These are phyloP conservation scores for Pteronotus mesoamericanus DNA, from an alignment of 2,797 vertebrate genomes.

Conservation along the genomic window DNA sequence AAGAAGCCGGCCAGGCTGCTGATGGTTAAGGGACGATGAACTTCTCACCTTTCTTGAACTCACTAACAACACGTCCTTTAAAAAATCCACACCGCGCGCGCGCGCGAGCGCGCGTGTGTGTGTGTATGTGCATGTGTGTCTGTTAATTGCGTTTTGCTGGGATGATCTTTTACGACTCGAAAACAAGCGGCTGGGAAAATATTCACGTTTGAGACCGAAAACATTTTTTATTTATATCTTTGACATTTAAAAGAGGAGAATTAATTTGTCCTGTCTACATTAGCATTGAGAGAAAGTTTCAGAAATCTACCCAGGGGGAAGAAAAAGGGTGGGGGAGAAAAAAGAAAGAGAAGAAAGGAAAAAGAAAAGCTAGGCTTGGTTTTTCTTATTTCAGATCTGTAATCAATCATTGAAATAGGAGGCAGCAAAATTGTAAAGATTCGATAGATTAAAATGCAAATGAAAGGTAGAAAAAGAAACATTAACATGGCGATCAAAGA, in stretches of 20 bases:
- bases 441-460: conserved; percentile 89
- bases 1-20: background rate
- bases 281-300: conserved; percentile 79
- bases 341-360: conserved; percentile 37
- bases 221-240: conserved; percentile 81
- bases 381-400: conserved; percentile 82
- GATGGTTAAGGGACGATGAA: conserved; percentile 32
- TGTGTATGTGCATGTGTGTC: background rate
- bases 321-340: rapidly evolving
- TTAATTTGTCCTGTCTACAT: conserved; percentile 83
- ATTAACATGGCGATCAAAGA: conserved; percentile 86
- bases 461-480: conserved; percentile 86
- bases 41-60: conserved; percentile 70
- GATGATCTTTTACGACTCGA: conserved; percentile 68
- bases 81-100: background rate
- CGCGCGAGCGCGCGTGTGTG: background rate
- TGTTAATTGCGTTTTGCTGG: conserved; percentile 72
- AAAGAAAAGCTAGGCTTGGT: conserved; percentile 72
- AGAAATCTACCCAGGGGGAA: conserved; percentile 65
- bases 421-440: conserved; percentile 86
- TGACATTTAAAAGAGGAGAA: conserved; percentile 85
- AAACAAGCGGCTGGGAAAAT: conserved; percentile 80
- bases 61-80: background rate
- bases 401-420: conserved; percentile 85
- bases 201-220: conserved; percentile 78